Base-by-base conservation (phyloP, 1,140 invertebrate genomes). In the Drosophila kikkawai region DNA sequence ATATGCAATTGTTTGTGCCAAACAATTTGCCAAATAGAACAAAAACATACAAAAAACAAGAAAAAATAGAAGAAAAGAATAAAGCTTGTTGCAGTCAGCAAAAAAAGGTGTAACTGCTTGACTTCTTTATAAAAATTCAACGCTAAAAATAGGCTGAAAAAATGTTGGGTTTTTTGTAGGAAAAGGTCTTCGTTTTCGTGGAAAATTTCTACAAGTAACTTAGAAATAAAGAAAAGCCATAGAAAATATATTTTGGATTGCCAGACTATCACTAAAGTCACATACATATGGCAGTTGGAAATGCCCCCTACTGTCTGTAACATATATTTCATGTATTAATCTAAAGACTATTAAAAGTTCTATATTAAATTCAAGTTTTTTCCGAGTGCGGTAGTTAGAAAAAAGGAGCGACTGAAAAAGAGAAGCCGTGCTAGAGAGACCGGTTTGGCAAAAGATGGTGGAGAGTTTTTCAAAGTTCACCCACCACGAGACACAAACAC, bases 1-100 rank as follows among this genome's bases (percentile, higher is more conserved):
- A 79, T 79, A 69, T 75, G 70, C 75, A 83, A 83, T 83, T 79
- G 79, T 82, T 82, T 82, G 75, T 69, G 65, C 56, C 79, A 78
- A 82, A 75, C 80, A 82, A 81, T 78, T 78, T 81, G 67, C 44
- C 47, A 82, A 78, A 73, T 45, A 66, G 50, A 53, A 79, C 37
- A 66, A 57, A 57, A 64, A 59, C 26, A 22, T 34, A 56, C 42
- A 19, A 17, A 19, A 26, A 42, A 19, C 36, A 29, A 58, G 9
- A 60, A 51, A 42, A 2, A 29, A 8, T 29, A 29, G 26, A 29
- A 29, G 5, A 37, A 58, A 64, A 56, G 32, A 75, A 56, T 44
- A 53, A 29, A 19, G 6, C 32, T 34, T n/a, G 7, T 34, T 44
- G 8, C 56, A 41, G 19, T 17, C 4, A 22, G 11, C 34, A 3